Evolutionary conservation across 2,888 invertebrate species (phyloP), one percentile per base, ranked within the genome.

Genomic region (Drosophila percnosoma): DNA sequence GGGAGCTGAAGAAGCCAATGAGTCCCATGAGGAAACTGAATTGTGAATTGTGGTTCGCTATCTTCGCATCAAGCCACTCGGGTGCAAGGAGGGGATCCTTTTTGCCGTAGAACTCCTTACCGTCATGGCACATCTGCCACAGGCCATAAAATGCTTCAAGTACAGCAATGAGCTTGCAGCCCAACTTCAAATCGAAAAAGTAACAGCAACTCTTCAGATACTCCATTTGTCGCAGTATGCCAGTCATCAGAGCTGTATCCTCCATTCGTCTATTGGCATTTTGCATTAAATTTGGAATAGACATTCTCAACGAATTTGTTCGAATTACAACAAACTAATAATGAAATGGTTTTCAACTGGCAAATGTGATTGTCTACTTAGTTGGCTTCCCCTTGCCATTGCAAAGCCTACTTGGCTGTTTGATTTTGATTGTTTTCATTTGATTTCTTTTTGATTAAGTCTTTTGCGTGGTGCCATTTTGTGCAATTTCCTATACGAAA

Each of bases 401-500:
- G 21, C 4, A 31, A 60, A 24, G 70, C 68, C 68, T 59, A 69
- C 70, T 68, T 42, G 33, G 58, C 27, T 58, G 27, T n/a, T 6
- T n/a, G n/a, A 31, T 45, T 54, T 42, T 63, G 38, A 75, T 80
- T 68, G 63, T 71, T 51, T 61, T 61, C 51, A 27, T 45, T 31
- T 59, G 51, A 42, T 75, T 59, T 59, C 42, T 34, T 75, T 61
- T 68, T 85, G 83, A 85, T 85, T 84, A 70, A 72, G 74, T 80
- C 78, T 82, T 34, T 57, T 51, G 51, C 51, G 52, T 21, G 71
- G 49, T 55, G 60, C 66, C 67, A 62, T 76, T 77, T 76, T 75
- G 60, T 59, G 73, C 74, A 68, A 74, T 83, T 88, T 74, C 69
- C 82, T 77, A 70, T 65, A 36, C 59, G 58, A 72, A 83, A 87